These are phyloP conservation scores for Nesometra sesokonis DNA, from an alignment of 35 echinoderm and acorn worm species.

Conservation along the genomic window DNA sequence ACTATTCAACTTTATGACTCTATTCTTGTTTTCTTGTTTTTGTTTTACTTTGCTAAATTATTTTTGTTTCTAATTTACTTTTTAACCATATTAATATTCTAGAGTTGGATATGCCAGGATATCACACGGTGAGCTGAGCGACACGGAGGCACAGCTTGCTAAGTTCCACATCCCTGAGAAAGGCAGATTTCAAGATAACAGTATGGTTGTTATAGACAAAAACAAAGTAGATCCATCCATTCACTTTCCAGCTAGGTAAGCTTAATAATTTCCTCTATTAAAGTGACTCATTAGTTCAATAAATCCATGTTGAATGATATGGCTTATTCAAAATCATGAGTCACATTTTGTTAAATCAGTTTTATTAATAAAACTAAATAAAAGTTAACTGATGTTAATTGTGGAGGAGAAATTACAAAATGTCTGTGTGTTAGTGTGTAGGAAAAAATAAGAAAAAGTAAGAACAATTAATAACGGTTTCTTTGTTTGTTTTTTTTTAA, in stretches of 20 bases:
- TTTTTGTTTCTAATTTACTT: not conserved
- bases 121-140: conserved; percentile 50
- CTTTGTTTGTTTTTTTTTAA: not conserved
- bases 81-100: not conserved
- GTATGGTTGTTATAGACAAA: conserved; percentile 34
- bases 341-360: too few relatives aligned
- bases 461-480: too few relatives aligned
- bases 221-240: conserved; percentile 36
- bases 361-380: too few relatives aligned
- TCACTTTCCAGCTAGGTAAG: conserved; percentile 64
- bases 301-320: not conserved
- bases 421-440: not conserved
- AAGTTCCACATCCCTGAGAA: conserved; percentile 74
- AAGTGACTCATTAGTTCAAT: not conserved
- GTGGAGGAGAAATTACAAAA: too few relatives aligned
- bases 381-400: too few relatives aligned
- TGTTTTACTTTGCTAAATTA: not conserved
- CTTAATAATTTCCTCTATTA: not conserved
- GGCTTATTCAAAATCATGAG: too few relatives aligned
- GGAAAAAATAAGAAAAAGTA: too few relatives aligned
- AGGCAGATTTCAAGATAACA: conserved; percentile 63
- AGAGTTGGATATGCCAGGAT: conserved; percentile 78
- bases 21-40: not conserved
- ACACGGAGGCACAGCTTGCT: conserved; percentile 78
- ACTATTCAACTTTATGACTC: too few relatives aligned